These are phyloP conservation scores for Pagetopsis macropterus DNA, from an alignment of 2,797 vertebrate species.

Conservation along the genomic window DNA sequence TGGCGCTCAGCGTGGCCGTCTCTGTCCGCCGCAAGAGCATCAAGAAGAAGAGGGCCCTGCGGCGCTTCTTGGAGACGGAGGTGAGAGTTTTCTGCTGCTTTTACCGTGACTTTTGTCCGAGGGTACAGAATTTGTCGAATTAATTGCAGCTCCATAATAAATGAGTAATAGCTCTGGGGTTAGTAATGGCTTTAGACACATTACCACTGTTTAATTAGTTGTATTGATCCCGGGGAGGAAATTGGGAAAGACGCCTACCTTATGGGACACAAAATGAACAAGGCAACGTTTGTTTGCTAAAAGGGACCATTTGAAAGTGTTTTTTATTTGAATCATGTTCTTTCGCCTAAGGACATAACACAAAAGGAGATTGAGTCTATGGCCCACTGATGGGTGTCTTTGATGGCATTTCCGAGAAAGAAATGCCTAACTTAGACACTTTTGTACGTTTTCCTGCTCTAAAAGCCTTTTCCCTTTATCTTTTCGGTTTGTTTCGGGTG, in stretches of 20 bases:
- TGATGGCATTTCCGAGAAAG: too few species aligned
- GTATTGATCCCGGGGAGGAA: constrained; percentile 40
- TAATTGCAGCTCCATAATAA: neutral
- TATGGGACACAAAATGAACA: neutral
- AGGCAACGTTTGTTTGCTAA: neutral
- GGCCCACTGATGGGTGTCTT: too few species aligned
- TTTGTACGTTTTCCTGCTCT: neutral
- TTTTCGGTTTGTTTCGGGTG: neutral
- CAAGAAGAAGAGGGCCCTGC: constrained; percentile 95
- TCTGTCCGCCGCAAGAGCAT: constrained; percentile 95
- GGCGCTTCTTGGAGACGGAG: constrained; percentile 97
- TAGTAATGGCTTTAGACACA: constrained; percentile 10
- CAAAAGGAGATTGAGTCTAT: too few species aligned
- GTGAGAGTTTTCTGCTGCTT: constrained; percentile 73
- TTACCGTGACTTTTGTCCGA: neutral
- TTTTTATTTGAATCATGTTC: too few species aligned
- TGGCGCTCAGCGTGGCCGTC: constrained; percentile 92
- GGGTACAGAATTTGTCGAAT: neutral
- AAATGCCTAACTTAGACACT: too few species aligned
- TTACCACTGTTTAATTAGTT: constrained; percentile 26
- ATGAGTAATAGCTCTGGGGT: constrained; percentile 10
- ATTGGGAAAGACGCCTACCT: neutral
- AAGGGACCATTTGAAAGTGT: too few species aligned
- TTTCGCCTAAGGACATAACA: too few species aligned
- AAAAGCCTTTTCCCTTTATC: neutral